These are phyloP conservation scores for Linnaemya vulpina DNA, from an alignment of 2,888 invertebrate genomes.

Conservation along the genomic window DNA sequence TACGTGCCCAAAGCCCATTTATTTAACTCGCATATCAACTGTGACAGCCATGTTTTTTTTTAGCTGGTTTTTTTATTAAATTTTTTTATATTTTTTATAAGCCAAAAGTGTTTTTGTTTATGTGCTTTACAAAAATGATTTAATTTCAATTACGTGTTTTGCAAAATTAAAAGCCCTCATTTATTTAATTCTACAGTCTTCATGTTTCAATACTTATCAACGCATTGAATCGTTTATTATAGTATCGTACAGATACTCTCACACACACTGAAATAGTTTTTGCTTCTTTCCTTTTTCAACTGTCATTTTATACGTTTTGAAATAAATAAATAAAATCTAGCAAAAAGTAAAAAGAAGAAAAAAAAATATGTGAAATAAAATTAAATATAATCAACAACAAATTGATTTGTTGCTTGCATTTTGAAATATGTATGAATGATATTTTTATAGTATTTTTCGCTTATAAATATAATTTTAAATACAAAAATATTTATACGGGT, in stretches of 20 bases:
- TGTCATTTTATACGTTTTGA: constrained; percentile 34
- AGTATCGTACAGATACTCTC: constrained; percentile 6
- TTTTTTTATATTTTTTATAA: constrained; percentile 22
- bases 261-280: neutral
- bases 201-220: constrained; percentile 66
- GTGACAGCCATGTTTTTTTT: constrained; percentile 54
- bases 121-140: constrained; percentile 74
- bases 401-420: constrained; percentile 71
- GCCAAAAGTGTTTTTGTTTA: constrained; percentile 66
- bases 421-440: constrained; percentile 67
- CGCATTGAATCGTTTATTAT: constrained; percentile 58
- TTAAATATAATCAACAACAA: constrained; percentile 63
- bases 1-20: constrained; percentile 38
- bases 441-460: constrained; percentile 52
- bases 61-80: neutral
- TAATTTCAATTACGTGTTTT: constrained; percentile 75
- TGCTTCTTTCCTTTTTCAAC: constrained; percentile 4
- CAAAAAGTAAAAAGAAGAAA: neutral
- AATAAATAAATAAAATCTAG: constrained; percentile 9
- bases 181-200: constrained; percentile 50
- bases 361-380: constrained; percentile 39
- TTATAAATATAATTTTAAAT: constrained; percentile 16
- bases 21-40: constrained; percentile 1
- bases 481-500: constrained; percentile 26
- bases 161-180: constrained; percentile 71